Percentiles rank a stretch among this genome's conserved stretches.
Conservation (phyloP, 2,797 vertebrate genomes). For the Neosilurus mollespiculum region DNA sequence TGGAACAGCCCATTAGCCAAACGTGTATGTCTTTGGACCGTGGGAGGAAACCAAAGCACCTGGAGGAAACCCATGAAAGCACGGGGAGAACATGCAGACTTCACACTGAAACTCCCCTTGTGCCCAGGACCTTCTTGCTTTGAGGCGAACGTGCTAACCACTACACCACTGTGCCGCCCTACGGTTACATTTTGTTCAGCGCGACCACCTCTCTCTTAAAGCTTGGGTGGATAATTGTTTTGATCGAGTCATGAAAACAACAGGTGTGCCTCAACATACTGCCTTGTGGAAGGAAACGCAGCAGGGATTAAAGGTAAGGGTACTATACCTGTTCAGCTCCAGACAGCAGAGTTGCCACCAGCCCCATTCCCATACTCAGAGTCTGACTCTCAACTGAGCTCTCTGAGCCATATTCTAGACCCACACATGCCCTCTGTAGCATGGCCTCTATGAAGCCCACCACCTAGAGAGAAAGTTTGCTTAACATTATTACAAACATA, state of each 20-base stretch:
- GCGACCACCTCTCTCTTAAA: background rate
- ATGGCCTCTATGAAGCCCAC: slow-evolving; percentile 82
- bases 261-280: background rate
- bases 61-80: too few relatives aligned
- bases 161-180: too few relatives aligned
- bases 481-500: background rate
- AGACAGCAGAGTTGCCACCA: slow-evolving; percentile 85
- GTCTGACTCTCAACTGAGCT: slow-evolving; percentile 80
- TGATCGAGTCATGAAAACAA: background rate
- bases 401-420: slow-evolving; percentile 59
- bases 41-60: too few relatives aligned
- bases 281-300: background rate
- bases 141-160: too few relatives aligned
- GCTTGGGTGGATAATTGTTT: background rate
- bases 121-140: too few relatives aligned
- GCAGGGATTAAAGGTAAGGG: background rate
- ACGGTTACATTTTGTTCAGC: background rate
- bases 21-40: too few relatives aligned
- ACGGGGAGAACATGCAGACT: too few relatives aligned
- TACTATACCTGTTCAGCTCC: slow-evolving; percentile 80
- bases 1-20: too few relatives aligned
- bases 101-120: too few relatives aligned
- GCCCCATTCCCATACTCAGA: slow-evolving; percentile 88
- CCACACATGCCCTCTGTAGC: slow-evolving; percentile 79
- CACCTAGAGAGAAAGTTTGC: slow-evolving; percentile 70